Percentiles rank a stretch among this genome's conserved stretches.
phyloP scores from a whole-genome alignment of 2,797 vertebrate species.

The Tragelaphus eurycerus region DNA sequence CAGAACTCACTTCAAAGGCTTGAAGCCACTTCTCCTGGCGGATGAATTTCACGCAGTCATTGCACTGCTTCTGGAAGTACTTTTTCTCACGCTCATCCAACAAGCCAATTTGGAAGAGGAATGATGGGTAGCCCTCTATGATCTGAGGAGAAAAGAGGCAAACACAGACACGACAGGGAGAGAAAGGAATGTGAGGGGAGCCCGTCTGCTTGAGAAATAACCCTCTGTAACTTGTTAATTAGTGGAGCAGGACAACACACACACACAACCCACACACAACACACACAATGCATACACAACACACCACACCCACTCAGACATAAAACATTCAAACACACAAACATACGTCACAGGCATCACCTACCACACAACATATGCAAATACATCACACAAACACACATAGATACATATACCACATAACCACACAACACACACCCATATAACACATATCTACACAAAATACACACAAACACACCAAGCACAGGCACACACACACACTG shows the following conservation, averaged over 20 bases:
- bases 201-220: neutral
- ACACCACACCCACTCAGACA: neutral
- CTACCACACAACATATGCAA: neutral
- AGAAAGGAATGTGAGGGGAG: neutral
- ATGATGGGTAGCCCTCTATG: slow-evolving; percentile 85
- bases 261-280: neutral
- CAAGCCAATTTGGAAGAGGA: slow-evolving; percentile 85
- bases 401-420: neutral
- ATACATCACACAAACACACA: neutral
- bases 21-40: slow-evolving; percentile 86
- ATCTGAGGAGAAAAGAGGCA: slow-evolving; percentile 78
- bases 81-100: slow-evolving; percentile 83
- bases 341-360: neutral
- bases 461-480: neutral
- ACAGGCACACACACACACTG: neutral
- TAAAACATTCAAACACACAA: neutral
- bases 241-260: neutral
- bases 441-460: neutral
- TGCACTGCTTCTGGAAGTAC: slow-evolving; percentile 83
- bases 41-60: slow-evolving; percentile 83
- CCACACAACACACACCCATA: neutral
- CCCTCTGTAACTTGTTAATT: slow-evolving; percentile 38
- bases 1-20: slow-evolving; percentile 86
- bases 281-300: neutral
- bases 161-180: neutral